Conservation (phyloP, 2,888 invertebrate genomes). For the Beris chalybata region DNA sequence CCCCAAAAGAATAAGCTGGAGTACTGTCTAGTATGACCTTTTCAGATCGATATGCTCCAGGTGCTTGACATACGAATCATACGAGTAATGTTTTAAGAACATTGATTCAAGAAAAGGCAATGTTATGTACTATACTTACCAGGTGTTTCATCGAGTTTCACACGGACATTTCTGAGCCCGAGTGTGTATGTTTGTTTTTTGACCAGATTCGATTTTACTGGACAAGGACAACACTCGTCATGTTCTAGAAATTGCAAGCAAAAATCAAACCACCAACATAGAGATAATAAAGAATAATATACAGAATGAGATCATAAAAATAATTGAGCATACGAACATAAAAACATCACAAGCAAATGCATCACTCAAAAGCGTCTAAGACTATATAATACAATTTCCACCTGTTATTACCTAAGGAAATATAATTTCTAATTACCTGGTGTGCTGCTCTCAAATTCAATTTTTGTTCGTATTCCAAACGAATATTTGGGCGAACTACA, state of each 20-base stretch:
- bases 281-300: neutral
- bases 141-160: conserved; percentile 50
- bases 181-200: conserved; percentile 51
- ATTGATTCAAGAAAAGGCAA: neutral
- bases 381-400: neutral
- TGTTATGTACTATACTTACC: conserved; percentile 54
- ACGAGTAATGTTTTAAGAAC: neutral
- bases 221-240: conserved; percentile 54
- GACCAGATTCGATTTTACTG: conserved; percentile 60
- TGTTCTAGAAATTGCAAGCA: conserved; percentile 42
- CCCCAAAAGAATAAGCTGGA: conserved; percentile 71
- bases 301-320: neutral
- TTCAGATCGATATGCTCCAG: conserved; percentile 36
- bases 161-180: conserved; percentile 32
- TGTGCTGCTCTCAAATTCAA: conserved; percentile 48
- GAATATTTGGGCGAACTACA: conserved; percentile 55
- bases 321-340: neutral
- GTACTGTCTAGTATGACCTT: conserved; percentile 60
- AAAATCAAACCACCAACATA: conserved; percentile 12
- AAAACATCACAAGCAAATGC: conserved; percentile 1
- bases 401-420: conserved; percentile 25
- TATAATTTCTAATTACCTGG: conserved; percentile 49
- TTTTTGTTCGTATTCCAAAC: conserved; percentile 54
- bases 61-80: conserved; percentile 29
- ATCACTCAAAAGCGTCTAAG: neutral